Conservation (phyloP, 2,797 vertebrate genomes). For the Pseudochirops cupreus region DNA sequence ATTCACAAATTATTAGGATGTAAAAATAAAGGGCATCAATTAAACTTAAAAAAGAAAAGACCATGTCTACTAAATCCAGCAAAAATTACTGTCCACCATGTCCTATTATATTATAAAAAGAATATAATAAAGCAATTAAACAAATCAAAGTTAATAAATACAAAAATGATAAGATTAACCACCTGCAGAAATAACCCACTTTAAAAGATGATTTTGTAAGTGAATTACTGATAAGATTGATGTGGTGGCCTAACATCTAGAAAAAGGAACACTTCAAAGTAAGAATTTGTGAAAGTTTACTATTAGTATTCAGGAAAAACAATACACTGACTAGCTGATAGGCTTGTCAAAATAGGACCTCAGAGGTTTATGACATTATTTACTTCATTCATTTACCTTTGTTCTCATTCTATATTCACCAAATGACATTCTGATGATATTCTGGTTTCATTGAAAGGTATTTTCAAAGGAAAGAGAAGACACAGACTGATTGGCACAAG, state of each 20-base stretch:
- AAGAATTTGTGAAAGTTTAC: not conserved
- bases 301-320: not conserved
- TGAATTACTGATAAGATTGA: no score
- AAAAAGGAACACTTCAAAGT: not conserved
- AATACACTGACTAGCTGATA: not conserved
- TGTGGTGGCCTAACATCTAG: not conserved
- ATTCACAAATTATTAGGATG: not conserved
- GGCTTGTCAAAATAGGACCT: not conserved
- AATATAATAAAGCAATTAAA: not conserved
- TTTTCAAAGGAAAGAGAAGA: not conserved
- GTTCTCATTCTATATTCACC: not conserved
- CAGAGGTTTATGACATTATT: not conserved
- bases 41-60: not conserved
- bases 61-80: not conserved
- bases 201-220: not conserved
- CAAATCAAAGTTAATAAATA: not conserved
- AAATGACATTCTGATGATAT: not conserved
- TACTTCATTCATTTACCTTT: not conserved
- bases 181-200: not conserved
- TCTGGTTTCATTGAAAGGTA: not conserved
- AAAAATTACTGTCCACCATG: not conserved
- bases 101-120: not conserved
- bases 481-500: not conserved
- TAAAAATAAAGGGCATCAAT: not conserved
- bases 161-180: not conserved